phyloP scores from a whole-genome alignment of 2,113 vertebrate species.

The Gambusia affinis region DNA sequence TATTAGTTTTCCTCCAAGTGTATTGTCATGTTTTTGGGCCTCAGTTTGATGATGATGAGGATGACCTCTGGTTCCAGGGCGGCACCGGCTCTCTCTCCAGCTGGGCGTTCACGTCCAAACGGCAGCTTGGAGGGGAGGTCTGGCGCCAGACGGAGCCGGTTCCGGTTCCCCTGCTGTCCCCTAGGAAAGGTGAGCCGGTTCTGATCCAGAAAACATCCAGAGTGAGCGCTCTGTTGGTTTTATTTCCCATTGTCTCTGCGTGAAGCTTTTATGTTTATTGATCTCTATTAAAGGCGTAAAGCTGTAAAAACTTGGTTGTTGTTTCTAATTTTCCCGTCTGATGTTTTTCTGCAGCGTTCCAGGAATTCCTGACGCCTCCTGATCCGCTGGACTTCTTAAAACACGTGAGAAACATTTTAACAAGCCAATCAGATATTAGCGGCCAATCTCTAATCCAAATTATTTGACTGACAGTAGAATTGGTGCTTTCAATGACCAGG shows the following conservation, averaged over 20 bases:
- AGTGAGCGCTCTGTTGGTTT: neutral
- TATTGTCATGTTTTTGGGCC: too few species aligned
- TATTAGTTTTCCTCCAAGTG: too few species aligned
- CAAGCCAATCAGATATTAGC: too few species aligned
- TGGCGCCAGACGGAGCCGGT: conserved; percentile 68
- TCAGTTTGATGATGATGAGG: too few species aligned
- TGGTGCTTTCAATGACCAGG: neutral
- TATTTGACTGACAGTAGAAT: neutral
- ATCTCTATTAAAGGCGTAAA: neutral
- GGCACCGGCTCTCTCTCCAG: conserved; percentile 21
- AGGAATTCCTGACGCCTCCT: conserved; percentile 3
- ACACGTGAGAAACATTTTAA: conserved; percentile 66
- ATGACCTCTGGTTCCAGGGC: conserved; percentile 33
- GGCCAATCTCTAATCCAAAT: too few species aligned
- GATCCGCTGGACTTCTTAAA: conserved; percentile 65
- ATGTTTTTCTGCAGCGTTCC: conserved; percentile 30
- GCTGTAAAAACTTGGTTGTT: too few species aligned
- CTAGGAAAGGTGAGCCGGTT: conserved; percentile 53
- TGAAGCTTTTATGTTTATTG: neutral
- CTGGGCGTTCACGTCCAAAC: conserved; percentile 61
- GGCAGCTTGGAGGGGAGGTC: conserved; percentile 50
- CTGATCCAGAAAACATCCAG: neutral
- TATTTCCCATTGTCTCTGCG: neutral
- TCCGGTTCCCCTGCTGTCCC: conserved; percentile 66
- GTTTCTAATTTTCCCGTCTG: too few species aligned